A percentile compares a stretch with the other conserved stretches of the same genome.
Evolutionary conservation across 2,797 vertebrate species (phyloP).

Genomic region (Tachyglossus aculeatus): DNA sequence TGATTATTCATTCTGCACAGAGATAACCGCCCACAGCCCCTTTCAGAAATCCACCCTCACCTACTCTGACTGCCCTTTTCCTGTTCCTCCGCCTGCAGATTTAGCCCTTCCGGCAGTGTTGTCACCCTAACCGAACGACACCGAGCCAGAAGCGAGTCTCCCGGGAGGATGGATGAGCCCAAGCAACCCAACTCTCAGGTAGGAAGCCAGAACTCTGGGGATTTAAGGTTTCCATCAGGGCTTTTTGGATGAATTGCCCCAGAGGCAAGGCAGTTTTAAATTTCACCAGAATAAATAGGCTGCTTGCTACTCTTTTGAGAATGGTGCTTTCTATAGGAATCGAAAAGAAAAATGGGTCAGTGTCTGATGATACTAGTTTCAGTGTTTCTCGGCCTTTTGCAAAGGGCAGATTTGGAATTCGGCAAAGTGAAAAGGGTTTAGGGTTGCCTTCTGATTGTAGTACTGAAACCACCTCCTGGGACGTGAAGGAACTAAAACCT

Average conservation of each 20-base stretch:
- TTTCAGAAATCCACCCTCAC: background rate
- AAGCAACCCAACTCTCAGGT: conserved; percentile 92
- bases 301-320: no score
- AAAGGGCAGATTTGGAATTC: no score
- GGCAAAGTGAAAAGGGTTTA: no score
- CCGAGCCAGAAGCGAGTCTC: conserved; percentile 94
- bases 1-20: background rate
- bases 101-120: conserved; percentile 93
- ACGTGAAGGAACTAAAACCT: no score
- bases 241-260: background rate
- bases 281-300: no score
- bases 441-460: no score
- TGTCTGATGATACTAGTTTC: no score
- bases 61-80: conserved; percentile 48
- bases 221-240: background rate
- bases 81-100: conserved; percentile 77
- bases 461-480: no score
- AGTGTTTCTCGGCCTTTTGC: no score
- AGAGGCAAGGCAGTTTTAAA: background rate
- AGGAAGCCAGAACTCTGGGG: conserved; percentile 36
- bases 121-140: conserved; percentile 88
- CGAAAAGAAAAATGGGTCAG: no score
- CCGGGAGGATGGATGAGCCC: conserved; percentile 87
- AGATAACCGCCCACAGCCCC: background rate
- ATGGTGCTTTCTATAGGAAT: no score